Percentiles rank a stretch among this genome's conserved stretches.
Conservation (phyloP, 1,140 invertebrate genomes). For the Bombus confusus region DNA sequence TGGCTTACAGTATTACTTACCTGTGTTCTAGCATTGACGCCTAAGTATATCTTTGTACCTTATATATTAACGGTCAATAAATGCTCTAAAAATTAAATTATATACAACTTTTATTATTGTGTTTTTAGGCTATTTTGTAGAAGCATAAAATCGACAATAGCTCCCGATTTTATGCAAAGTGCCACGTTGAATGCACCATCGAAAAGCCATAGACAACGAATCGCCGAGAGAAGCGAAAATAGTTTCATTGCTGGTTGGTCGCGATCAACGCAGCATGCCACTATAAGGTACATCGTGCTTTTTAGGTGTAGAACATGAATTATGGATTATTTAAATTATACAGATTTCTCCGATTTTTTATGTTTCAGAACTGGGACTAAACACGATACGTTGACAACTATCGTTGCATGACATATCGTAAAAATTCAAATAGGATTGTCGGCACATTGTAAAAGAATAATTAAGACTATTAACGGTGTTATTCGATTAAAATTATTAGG, state of each 20-base stretch:
- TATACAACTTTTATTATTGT: background rate
- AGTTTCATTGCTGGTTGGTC: slow-evolving; percentile 79
- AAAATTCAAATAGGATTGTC: slow-evolving; percentile 17
- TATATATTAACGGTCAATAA: background rate
- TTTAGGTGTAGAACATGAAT: no score
- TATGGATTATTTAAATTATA: background rate
- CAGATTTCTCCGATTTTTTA: background rate
- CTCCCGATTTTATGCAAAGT: slow-evolving; percentile 76
- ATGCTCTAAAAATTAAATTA: background rate
- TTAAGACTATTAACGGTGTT: slow-evolving; percentile 19
- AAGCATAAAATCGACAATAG: slow-evolving; percentile 72
- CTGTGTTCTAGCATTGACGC: slow-evolving; percentile 90
- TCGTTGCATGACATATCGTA: slow-evolving; percentile 72
- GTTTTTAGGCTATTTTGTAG: slow-evolving; percentile 74
- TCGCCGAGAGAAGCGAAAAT: slow-evolving; percentile 70
- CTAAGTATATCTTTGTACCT: slow-evolving; percentile 85
- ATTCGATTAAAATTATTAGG: background rate
- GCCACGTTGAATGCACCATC: slow-evolving; percentile 58
- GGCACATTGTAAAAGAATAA: background rate
- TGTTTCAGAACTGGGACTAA: slow-evolving; percentile 72
- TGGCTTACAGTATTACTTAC: slow-evolving; percentile 91
- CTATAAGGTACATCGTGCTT: slow-evolving; percentile 74
- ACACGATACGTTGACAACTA: slow-evolving; percentile 75
- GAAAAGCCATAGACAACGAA: slow-evolving; percentile 70
- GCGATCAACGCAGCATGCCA: slow-evolving; percentile 78